Evolutionary conservation across 2,888 invertebrate species (phyloP), one percentile per base, ranked within the genome.

Genomic region (Dryomyza anilis): DNA sequence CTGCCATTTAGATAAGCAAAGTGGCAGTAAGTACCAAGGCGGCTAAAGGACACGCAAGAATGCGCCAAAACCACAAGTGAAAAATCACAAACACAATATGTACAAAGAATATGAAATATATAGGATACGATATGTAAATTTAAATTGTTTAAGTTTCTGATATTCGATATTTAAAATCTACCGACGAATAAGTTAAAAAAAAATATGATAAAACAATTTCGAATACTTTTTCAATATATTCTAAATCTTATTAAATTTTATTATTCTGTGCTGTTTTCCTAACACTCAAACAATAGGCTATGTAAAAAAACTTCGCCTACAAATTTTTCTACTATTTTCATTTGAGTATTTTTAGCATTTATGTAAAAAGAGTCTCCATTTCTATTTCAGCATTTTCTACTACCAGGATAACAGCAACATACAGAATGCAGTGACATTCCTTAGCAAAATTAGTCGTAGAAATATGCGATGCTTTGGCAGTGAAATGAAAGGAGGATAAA

Each of bases 371-470:
- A 33, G 21, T 46, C 65, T 62, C 66, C 67, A 67, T 70, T 69
- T 67, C 66, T 65, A 67, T 68, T 71, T 67, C 50, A 64, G 66
- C 69, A 69, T 71, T 67, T 68, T 66, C 65, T 57, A 14, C 45
- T 52, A 64, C 29, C 71, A 65, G 71, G 66, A 53, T 23, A 33
- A n/a, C 69, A 71, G 66, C 50, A 46, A 19, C 55, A 10, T 16
- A 6, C 14, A 30, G 67, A n/a, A 50, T 53, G 14, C 25, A 27
- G 14, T 36, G 21, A 52, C 23, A 69, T 67, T 66, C 67, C 69
- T 60, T 6, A 8, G 30, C 19, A 27, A 16, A 25, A 52, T 29
- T 52, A 63, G n/a, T n/a, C n/a, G n/a, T n/a, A 36, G 1, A 3
- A 36, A 56, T 23, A 21, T 39, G 6, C 39, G 33, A 14, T 14